Conservation (phyloP, 2,888 invertebrate species). For the Platerodrilus igneus region DNA sequence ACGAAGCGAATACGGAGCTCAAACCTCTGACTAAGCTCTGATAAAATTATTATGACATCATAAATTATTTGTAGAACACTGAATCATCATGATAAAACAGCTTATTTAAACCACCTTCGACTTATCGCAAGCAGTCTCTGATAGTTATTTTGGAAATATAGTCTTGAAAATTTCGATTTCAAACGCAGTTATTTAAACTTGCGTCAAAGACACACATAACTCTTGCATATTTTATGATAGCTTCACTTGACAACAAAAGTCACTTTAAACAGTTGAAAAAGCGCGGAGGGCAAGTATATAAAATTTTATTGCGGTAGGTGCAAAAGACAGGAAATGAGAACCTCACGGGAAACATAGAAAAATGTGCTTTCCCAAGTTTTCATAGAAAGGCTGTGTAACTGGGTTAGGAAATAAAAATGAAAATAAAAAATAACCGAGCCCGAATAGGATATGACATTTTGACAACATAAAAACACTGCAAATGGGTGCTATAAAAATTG, state of each 20-base stretch:
- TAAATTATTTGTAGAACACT: too few relatives aligned
- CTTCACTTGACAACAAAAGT: slow-evolving; percentile 21
- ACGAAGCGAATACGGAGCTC: too few relatives aligned
- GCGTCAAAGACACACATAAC: too few relatives aligned
- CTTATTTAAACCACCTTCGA: too few relatives aligned
- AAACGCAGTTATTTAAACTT: too few relatives aligned
- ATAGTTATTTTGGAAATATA: too few relatives aligned
- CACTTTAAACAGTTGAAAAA: slow-evolving; percentile 19
- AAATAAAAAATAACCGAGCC: slow-evolving; percentile 23
- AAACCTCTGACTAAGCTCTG: too few relatives aligned
- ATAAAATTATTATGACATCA: too few relatives aligned
- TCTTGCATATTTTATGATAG: too few relatives aligned
- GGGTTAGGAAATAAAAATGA: slow-evolving; percentile 20
- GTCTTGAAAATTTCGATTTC: too few relatives aligned
- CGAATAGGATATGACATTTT: slow-evolving; percentile 18
- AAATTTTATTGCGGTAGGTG: slow-evolving; percentile 24
- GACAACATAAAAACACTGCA: slow-evolving; percentile 24
- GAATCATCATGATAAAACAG: too few relatives aligned
- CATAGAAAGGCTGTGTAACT: slow-evolving; percentile 15
- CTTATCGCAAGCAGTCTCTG: too few relatives aligned
- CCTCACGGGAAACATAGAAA: slow-evolving; percentile 18
- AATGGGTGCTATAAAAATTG: slow-evolving; percentile 24
- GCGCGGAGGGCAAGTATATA: slow-evolving; percentile 15
- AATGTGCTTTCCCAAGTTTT: slow-evolving; percentile 22
- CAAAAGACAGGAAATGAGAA: slow-evolving; percentile 24